Evolutionary conservation across 2,888 invertebrate genomes (phyloP).

Genomic region (Serripes groenlandicus): DNA sequence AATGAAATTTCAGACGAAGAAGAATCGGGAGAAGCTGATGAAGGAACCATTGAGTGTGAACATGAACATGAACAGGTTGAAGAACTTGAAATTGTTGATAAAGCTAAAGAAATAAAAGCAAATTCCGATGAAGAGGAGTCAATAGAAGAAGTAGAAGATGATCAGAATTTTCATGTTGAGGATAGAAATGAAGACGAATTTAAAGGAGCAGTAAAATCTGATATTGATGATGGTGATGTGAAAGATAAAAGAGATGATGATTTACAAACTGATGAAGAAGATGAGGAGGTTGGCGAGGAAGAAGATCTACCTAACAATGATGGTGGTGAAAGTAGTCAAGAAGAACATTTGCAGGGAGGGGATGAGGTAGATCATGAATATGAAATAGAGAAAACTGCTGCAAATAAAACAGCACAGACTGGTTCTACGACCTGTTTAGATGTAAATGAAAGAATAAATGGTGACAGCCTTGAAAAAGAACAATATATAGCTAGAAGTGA

Average conservation of each 20-base stretch:
- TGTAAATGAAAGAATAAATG: background rate
- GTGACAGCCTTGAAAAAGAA: slow-evolving; percentile 3
- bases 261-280: slow-evolving; percentile 18
- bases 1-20: no score
- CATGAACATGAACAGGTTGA: no score
- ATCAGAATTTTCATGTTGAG: background rate
- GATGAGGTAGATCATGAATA: slow-evolving; percentile 19
- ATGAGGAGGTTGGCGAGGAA: slow-evolving; percentile 9
- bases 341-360: background rate
- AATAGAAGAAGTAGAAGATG: background rate
- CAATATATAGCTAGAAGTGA: background rate
- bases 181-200: slow-evolving; percentile 8
- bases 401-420: background rate
- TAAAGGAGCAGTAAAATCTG: background rate
- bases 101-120: no score
- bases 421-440: background rate
- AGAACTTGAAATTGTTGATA: no score
- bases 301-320: slow-evolving; percentile 9
- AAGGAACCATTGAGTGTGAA: no score
- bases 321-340: background rate
- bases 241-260: slow-evolving; percentile 14
- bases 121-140: background rate
- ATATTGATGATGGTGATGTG: slow-evolving; percentile 11
- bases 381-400: no score
- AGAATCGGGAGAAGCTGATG: background rate